Evolutionary conservation across 2,113 vertebrate species (phyloP), one percentile per base, ranked within the genome.

Genomic region (Barbus barbus): DNA sequence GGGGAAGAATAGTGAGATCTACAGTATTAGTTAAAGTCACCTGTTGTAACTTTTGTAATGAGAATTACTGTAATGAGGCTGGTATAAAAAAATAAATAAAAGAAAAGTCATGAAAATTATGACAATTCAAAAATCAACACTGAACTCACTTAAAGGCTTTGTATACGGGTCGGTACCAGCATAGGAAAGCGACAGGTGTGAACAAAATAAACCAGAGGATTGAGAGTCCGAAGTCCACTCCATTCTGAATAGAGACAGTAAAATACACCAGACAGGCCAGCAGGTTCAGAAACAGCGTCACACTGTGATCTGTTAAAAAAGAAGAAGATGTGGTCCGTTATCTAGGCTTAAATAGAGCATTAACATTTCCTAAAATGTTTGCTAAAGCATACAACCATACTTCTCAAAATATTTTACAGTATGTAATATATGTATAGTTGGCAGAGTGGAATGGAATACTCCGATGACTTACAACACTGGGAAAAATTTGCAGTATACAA

Each of bases 111-210:
- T n/a, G n/a, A n/a, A n/a, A 67, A 33, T 12, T 22, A 69, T 12
- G 65, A 22, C 31, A 69, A 38, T 33, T 9, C 38, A 31, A 48
- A 31, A 33, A 26, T 38, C 24, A 51, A 9, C 2, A 33, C 3
- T 63, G 36, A 1, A 92, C 90, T 92, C 90, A 96, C 98, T 95
- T 97, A 93, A 99, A 99, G 86, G 98, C 98, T 92, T 96, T 99
- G 92, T 99, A 99, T 84, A 98, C 94, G 0, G 98, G 98, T 87
- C 98, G 93, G 93, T 97, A 99, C 98, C 98, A 99, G 88, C 98
- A 99, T 83, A 98, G 33, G 87, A 99, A 98, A 86, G 97, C 94
- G 89, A 96, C 96, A 0, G 98, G 98, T 6, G 96, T 99, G 93
- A 98, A 99, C 90, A 99, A 91, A 89, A 98, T 36, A 85, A 99